phyloP scores from a whole-genome alignment of 1,140 invertebrate genomes.

The Eurosta solidaginis region DNA sequence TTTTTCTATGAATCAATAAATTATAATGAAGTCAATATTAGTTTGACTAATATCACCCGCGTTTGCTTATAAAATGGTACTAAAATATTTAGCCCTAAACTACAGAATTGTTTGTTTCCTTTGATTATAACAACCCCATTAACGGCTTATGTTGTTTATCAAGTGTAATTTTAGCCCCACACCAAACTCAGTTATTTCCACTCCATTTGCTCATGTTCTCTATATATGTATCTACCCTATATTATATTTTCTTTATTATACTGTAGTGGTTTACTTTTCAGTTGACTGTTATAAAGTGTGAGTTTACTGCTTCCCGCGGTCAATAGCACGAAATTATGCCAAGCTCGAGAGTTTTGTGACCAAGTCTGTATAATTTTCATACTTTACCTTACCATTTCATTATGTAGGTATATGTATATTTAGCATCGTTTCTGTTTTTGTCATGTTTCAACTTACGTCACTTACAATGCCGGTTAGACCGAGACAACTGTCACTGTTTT shows the following conservation, averaged over 20 bases:
- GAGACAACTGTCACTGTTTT: constrained; percentile 8
- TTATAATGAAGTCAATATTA: no score
- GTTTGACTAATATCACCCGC: no score
- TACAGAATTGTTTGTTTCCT: no score
- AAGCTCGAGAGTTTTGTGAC: background rate
- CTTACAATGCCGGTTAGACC: constrained; percentile 16
- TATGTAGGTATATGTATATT: background rate
- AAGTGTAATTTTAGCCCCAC: no score
- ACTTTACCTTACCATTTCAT: background rate
- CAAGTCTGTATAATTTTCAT: background rate
- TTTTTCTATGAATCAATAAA: no score
- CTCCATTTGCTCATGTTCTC: no score
- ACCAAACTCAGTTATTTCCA: no score
- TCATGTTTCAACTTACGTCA: constrained; percentile 1
- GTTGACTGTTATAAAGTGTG: background rate
- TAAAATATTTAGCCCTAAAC: no score
- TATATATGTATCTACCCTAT: background rate
- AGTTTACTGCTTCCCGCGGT: background rate
- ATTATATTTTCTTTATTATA: background rate
- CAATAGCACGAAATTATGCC: background rate
- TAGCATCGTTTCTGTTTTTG: constrained; percentile 3
- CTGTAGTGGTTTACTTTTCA: background rate
- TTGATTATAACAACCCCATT: no score
- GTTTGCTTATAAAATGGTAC: no score
- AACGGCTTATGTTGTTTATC: no score